Evolutionary conservation across 2,113 vertebrate genomes (phyloP).

Genomic region (Notothenia rossii): DNA sequence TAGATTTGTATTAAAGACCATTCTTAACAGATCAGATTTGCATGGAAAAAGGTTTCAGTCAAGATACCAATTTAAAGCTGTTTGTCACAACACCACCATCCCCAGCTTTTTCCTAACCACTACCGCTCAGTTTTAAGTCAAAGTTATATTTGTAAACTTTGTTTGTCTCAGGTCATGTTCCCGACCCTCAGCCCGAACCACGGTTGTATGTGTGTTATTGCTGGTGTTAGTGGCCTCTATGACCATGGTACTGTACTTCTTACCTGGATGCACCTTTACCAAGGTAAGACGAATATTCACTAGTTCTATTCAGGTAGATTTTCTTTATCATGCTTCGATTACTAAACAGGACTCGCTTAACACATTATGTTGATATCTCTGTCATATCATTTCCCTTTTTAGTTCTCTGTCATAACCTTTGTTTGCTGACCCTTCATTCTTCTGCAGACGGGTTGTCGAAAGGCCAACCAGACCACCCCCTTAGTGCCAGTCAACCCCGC

Average conservation of each 20-base stretch:
- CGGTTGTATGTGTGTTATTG: conserved; percentile 86
- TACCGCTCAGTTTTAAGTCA: background rate
- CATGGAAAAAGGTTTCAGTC: background rate
- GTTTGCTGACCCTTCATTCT: background rate
- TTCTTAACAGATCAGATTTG: background rate
- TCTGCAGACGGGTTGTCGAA: conserved; percentile 87
- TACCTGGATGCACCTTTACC: conserved; percentile 95
- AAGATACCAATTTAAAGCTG: background rate
- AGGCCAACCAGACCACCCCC: conserved; percentile 81
- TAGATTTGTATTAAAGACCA: background rate
- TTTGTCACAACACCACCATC: background rate
- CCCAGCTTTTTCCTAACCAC: background rate
- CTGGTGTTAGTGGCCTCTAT: conserved; percentile 88
- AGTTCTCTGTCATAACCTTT: background rate
- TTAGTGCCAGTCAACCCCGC: conserved; percentile 84
- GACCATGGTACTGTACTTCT: conserved; percentile 89
- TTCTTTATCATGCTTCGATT: background rate
- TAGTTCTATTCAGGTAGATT: background rate
- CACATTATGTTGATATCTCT: background rate
- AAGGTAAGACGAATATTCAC: conserved; percentile 78
- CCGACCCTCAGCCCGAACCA: conserved; percentile 84
- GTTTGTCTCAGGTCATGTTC: conserved; percentile 81
- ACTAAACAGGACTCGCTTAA: background rate
- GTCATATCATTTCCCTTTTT: background rate
- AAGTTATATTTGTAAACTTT: background rate